phyloP scores from a whole-genome alignment of 2,888 invertebrate genomes.

The Mamestra brassicae region DNA sequence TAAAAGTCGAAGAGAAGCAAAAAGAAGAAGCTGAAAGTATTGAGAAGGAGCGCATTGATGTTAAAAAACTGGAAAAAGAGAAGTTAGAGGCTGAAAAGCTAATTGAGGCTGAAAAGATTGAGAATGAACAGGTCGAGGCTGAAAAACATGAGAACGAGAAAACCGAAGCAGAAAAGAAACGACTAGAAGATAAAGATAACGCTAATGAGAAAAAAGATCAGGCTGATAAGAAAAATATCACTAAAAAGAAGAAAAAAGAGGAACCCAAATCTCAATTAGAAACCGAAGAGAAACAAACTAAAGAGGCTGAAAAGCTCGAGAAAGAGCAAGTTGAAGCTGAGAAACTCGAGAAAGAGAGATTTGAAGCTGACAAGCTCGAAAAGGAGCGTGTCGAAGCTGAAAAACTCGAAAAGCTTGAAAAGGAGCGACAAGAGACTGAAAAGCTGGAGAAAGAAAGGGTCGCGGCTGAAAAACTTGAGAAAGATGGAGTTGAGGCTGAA shows the following conservation, averaged over 20 bases:
- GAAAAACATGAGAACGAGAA: constrained; percentile 34
- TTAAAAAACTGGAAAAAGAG: constrained; percentile 35
- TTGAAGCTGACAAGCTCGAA: neutral
- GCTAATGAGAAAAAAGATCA: constrained; percentile 21
- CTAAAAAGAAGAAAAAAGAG: constrained; percentile 12
- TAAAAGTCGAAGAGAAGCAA: constrained; percentile 49
- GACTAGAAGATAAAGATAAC: constrained; percentile 13
- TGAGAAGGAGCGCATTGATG: constrained; percentile 15
- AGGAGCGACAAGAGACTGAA: neutral
- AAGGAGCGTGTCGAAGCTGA: neutral
- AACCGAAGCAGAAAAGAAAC: constrained; percentile 22
- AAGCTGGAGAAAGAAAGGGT: neutral
- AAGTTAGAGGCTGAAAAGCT: neutral
- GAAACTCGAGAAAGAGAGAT: neutral
- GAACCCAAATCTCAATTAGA: neutral
- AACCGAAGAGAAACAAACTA: neutral
- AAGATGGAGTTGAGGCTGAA: neutral
- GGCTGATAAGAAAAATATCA: constrained; percentile 2
- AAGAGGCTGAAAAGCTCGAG: neutral
- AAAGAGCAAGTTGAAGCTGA: neutral
- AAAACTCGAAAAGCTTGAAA: neutral
- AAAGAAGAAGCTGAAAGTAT: constrained; percentile 52
- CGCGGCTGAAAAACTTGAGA: neutral
- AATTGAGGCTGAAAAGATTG: constrained; percentile 27
- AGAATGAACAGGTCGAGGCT: constrained; percentile 7